Evolutionary conservation across 2,888 invertebrate species (phyloP).

Genomic region (Ariolimax columbianus): DNA sequence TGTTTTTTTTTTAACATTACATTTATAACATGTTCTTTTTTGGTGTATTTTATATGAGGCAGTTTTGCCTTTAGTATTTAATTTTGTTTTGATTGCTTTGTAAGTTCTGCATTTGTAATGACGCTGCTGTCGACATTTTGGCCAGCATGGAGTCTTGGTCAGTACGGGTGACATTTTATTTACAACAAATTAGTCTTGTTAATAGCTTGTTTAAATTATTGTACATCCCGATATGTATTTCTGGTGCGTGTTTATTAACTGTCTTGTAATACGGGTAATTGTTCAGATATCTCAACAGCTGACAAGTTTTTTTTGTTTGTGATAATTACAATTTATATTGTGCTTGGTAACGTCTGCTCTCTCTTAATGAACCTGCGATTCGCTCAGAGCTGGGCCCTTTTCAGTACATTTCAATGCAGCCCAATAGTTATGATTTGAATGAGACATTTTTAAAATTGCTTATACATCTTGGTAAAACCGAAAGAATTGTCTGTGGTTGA

Average conservation of each 20-base stretch:
- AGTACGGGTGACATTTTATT: constrained; percentile 31
- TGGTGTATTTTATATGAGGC: neutral
- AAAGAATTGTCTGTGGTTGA: no score
- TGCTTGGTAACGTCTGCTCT: neutral
- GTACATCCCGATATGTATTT: neutral
- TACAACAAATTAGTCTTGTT: neutral
- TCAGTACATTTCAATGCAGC: no score
- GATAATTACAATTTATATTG: neutral
- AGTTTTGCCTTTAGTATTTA: constrained; percentile 1
- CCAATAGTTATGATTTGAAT: no score
- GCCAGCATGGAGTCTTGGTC: neutral
- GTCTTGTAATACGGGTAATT: constrained; percentile 31
- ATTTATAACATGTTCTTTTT: neutral
- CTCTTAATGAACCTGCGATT: no score
- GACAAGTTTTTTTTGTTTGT: neutral
- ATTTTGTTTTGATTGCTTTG: constrained; percentile 6
- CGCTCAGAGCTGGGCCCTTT: no score
- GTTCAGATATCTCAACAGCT: constrained; percentile 1
- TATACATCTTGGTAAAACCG: no score
- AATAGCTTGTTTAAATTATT: constrained; percentile 25
- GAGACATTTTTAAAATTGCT: no score
- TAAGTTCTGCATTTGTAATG: neutral
- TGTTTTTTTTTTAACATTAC: neutral
- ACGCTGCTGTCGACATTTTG: neutral
- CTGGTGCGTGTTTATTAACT: neutral